A percentile compares a stretch with the other conserved stretches of the same genome.
These are phyloP conservation scores for Sicus ferrugineus DNA, from an alignment of 2,888 invertebrate genomes.

Conservation along the genomic window DNA sequence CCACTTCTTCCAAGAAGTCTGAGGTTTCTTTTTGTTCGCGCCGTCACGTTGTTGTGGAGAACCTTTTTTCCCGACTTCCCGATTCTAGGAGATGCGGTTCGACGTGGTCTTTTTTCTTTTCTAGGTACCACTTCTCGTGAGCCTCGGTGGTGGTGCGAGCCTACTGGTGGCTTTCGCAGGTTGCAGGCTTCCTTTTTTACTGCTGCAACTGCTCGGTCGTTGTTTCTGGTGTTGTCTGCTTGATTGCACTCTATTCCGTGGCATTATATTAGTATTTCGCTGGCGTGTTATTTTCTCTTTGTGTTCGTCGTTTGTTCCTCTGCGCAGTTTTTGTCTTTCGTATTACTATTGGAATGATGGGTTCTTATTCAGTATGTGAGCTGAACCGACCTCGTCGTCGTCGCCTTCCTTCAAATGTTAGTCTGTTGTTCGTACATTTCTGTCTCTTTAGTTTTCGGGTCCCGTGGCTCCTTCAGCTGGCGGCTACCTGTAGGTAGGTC, in stretches of 20 bases:
- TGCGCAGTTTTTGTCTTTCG: not conserved
- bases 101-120: conserved; percentile 20
- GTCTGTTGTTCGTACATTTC: not conserved
- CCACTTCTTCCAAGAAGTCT: conserved; percentile 17
- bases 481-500: conserved; percentile 16
- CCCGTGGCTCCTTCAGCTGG: not conserved
- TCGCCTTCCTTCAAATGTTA: not conserved
- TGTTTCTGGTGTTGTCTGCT: conserved; percentile 43
- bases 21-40: conserved; percentile 2
- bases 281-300: conserved; percentile 9
- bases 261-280: conserved; percentile 23
- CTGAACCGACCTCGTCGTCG: conserved; percentile 7
- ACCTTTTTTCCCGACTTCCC: conserved; percentile 8
- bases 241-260: conserved; percentile 49
- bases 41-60: not conserved
- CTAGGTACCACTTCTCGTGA: conserved; percentile 19
- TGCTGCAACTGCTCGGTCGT: not conserved
- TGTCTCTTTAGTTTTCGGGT: conserved; percentile 16
- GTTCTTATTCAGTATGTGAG: conserved; percentile 15
- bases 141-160: not conserved
- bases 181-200: not conserved
- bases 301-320: not conserved
- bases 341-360: conserved; percentile 15
- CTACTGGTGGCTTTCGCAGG: not conserved
- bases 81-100: not conserved